Evolutionary conservation across 1,140 invertebrate species (phyloP).

Genomic region (Drosophila murphyi): DNA sequence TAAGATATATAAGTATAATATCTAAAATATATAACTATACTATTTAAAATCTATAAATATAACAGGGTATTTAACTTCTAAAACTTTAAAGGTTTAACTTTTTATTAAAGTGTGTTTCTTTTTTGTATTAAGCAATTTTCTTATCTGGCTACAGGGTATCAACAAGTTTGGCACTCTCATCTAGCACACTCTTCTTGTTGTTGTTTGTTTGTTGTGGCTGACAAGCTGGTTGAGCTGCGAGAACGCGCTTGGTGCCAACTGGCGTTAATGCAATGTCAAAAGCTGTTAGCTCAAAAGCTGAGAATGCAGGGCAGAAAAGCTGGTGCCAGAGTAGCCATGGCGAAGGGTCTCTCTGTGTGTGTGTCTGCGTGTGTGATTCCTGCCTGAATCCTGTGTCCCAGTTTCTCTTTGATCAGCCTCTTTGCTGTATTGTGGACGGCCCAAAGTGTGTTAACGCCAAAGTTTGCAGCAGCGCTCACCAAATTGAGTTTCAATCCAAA

Average conservation of each 20-base stretch:
- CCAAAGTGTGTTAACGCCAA: slow-evolving; percentile 61
- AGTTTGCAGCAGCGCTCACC: slow-evolving; percentile 38
- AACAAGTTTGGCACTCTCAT: neutral
- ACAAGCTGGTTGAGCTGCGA: slow-evolving; percentile 29
- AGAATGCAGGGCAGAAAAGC: slow-evolving; percentile 39
- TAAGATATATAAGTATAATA: no score
- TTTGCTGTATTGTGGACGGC: slow-evolving; percentile 49
- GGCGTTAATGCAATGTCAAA: slow-evolving; percentile 59
- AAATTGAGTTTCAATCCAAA: slow-evolving; percentile 59
- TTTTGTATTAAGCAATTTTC: no score
- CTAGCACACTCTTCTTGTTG: neutral
- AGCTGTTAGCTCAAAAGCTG: slow-evolving; percentile 54
- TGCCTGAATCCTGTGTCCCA: slow-evolving; percentile 29
- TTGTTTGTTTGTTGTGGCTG: slow-evolving; percentile 15
- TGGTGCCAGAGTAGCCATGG: slow-evolving; percentile 10
- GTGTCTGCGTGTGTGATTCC: neutral
- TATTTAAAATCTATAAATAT: no score
- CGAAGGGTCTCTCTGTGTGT: slow-evolving; percentile 1
- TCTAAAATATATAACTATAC: no score
- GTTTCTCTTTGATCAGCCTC: slow-evolving; percentile 64
- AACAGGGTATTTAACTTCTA: no score
- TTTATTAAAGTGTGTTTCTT: no score
- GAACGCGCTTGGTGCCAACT: slow-evolving; percentile 30
- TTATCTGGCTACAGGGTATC: no score
- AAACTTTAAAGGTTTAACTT: no score